Percentiles rank a stretch among this genome's conserved stretches.
Evolutionary conservation across 2,113 vertebrate species (phyloP).

Genomic region (Bufo gargarizans): DNA sequence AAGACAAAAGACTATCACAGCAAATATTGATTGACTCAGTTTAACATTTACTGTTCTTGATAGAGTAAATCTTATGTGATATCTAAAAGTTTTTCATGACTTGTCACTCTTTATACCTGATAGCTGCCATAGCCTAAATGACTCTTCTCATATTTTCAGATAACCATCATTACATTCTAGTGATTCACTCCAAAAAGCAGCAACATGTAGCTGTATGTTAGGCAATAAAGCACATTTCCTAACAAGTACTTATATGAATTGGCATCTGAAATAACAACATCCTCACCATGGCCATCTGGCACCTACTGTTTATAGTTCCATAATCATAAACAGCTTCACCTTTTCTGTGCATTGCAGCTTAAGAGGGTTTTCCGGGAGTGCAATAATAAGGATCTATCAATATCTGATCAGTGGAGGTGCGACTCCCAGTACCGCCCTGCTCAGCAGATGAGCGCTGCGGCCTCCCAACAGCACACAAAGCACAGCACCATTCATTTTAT

Average conservation of each 20-base stretch:
- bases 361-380: background rate
- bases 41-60: background rate
- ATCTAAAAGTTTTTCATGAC: no score
- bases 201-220: background rate
- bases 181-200: background rate
- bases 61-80: background rate
- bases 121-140: no score
- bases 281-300: background rate
- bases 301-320: background rate
- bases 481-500: no score
- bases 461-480: no score
- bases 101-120: no score
- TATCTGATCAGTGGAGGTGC: no score
- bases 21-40: background rate
- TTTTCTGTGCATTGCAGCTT: background rate
- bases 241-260: background rate
- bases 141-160: background rate
- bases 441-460: no score
- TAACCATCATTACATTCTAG: background rate
- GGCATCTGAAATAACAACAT: background rate
- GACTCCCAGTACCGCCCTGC: no score
- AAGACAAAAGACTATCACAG: background rate
- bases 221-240: background rate
- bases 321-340: background rate
- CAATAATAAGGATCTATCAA: no score